phyloP scores from a whole-genome alignment of 1,140 invertebrate genomes.

The Lepidurus packardi region DNA sequence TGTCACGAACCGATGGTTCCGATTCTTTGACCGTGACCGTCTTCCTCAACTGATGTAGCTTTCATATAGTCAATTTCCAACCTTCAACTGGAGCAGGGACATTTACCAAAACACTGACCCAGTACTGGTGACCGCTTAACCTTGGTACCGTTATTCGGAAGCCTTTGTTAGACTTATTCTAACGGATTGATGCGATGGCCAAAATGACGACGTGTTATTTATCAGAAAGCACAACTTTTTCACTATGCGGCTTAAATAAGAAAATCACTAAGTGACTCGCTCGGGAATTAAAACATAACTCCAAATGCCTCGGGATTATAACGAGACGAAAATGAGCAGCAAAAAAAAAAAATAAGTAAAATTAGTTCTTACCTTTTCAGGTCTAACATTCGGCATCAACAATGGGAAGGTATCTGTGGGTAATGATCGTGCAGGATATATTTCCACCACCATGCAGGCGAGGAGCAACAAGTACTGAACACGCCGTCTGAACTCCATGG shows the following conservation, averaged over 20 bases:
- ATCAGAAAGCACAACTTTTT: too few species aligned
- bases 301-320: neutral
- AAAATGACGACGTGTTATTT: too few species aligned
- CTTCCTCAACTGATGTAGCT: too few species aligned
- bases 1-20: too few species aligned
- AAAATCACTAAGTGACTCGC: too few species aligned
- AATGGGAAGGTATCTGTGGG: slow-evolving; percentile 53
- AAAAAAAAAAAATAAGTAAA: slow-evolving; percentile 16
- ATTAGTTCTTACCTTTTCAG: slow-evolving; percentile 54
- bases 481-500: slow-evolving; percentile 5
- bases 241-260: too few species aligned
- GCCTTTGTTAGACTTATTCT: neutral
- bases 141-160: neutral
- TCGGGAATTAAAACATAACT: neutral
- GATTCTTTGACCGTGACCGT: too few species aligned
- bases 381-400: slow-evolving; percentile 64
- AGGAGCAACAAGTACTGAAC: slow-evolving; percentile 11
- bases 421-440: neutral
- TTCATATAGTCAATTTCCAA: neutral
- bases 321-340: neutral
- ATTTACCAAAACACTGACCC: neutral
- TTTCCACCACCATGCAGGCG: neutral
- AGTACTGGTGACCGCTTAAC: neutral
- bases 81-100: neutral
- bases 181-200: too few species aligned